Evolutionary conservation across 1,140 invertebrate genomes (phyloP).

Genomic region (Gonioctena quinquepunctata): DNA sequence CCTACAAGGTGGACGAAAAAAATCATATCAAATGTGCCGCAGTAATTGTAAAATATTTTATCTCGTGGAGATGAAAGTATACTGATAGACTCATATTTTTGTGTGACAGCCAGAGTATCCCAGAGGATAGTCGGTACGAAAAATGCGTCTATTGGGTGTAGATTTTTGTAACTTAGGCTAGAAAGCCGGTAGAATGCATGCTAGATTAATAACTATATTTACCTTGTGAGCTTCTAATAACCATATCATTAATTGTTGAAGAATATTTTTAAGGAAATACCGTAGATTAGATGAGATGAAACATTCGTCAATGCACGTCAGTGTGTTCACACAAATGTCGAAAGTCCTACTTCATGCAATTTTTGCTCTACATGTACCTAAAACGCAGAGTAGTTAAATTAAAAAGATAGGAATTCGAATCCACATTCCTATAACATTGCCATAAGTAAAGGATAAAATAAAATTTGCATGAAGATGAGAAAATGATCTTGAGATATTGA

Average conservation of each 20-base stretch:
- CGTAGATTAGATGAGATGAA: conserved; percentile 15
- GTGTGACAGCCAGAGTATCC: conserved; percentile 38
- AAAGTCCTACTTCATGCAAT: conserved; percentile 23
- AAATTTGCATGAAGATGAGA: conserved; percentile 15
- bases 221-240: conserved; percentile 41
- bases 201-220: conserved; percentile 29
- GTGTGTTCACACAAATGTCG: conserved; percentile 27
- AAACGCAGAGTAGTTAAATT: conserved; percentile 7
- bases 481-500: neutral
- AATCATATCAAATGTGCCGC: conserved; percentile 45
- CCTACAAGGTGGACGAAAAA: conserved; percentile 39
- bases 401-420: neutral
- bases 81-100: conserved; percentile 15
- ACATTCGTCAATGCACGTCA: conserved; percentile 35
- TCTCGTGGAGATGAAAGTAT: neutral
- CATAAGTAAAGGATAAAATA: neutral
- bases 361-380: conserved; percentile 49
- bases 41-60: conserved; percentile 36
- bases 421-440: neutral
- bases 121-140: conserved; percentile 22
- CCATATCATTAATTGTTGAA: conserved; percentile 41
- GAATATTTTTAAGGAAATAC: conserved; percentile 22
- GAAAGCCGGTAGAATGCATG: conserved; percentile 32
- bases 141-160: neutral
- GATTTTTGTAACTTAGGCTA: conserved; percentile 25